Conservation (phyloP, 2,797 vertebrate species). For the Rhynchotus rufescens region DNA sequence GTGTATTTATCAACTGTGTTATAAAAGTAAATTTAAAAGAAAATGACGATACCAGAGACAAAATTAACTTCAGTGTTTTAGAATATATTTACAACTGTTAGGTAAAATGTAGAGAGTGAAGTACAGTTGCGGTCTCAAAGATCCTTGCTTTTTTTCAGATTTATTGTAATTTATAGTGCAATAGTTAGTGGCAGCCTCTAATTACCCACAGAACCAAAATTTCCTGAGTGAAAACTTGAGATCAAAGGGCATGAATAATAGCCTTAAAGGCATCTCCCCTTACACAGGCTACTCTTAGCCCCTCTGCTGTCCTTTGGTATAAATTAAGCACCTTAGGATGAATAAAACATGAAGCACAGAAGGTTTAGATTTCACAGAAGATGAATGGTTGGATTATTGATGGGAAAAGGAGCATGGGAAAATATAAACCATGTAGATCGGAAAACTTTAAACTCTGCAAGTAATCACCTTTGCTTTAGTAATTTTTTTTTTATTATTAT, state of each 20-base stretch:
- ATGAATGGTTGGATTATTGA: slow-evolving; percentile 66
- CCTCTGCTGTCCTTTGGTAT: slow-evolving; percentile 61
- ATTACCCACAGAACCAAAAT: slow-evolving; percentile 55
- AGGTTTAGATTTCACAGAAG: slow-evolving; percentile 72
- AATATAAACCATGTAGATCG: slow-evolving; percentile 51
- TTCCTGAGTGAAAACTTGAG: slow-evolving; percentile 56
- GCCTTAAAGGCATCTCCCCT: slow-evolving; percentile 60
- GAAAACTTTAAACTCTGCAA: slow-evolving; percentile 36
- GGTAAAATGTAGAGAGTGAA: background rate
- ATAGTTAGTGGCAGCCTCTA: slow-evolving; percentile 51
- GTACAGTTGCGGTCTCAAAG: background rate
- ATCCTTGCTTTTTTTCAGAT: slow-evolving; percentile 35
- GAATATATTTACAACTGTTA: slow-evolving; percentile 34
- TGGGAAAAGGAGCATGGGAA: slow-evolving; percentile 63
- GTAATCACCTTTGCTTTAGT: slow-evolving; percentile 20
- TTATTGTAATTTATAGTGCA: slow-evolving; percentile 59
- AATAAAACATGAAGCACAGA: slow-evolving; percentile 71
- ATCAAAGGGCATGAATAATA: slow-evolving; percentile 69
- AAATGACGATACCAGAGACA: background rate
- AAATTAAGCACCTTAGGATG: slow-evolving; percentile 75
- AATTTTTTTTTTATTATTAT: background rate
- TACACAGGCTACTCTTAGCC: slow-evolving; percentile 57
- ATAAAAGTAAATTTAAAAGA: background rate
- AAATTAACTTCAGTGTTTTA: background rate
- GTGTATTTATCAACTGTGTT: slow-evolving; percentile 29